Percentiles rank a stretch among this genome's conserved stretches.
Conservation (phyloP, 2,888 invertebrate genomes). For the Machimus rusticus region DNA sequence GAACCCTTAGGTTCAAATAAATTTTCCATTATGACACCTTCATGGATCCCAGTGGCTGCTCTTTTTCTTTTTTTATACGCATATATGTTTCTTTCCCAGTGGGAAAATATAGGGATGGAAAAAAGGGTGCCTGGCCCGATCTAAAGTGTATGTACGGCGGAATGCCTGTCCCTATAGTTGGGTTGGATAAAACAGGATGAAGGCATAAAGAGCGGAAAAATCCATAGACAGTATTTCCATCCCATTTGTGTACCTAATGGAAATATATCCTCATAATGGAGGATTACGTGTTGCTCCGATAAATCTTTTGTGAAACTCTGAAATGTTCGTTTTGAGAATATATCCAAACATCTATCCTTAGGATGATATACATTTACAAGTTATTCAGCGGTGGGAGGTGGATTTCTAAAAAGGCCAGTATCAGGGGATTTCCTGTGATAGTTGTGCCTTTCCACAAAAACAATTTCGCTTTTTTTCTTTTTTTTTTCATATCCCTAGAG, state of each 20-base stretch:
- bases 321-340: conserved; percentile 2
- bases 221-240: conserved; percentile 30
- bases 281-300: conserved; percentile 13
- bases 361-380: background rate
- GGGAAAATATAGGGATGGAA: background rate
- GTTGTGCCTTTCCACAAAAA: background rate
- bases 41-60: conserved; percentile 12
- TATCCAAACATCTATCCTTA: background rate
- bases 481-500: background rate
- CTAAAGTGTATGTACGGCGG: background rate
- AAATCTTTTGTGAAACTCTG: conserved; percentile 27
- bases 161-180: background rate
- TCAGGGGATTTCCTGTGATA: background rate
- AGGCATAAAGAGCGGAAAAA: conserved; percentile 19
- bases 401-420: background rate
- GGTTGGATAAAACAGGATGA: conserved; percentile 1
- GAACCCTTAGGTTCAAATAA: conserved; percentile 29
- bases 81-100: background rate
- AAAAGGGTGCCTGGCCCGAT: background rate
- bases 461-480: background rate
- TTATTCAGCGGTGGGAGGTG: background rate
- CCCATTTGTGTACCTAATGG: conserved; percentile 30
- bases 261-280: background rate
- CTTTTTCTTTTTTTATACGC: background rate
- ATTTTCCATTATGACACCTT: conserved; percentile 36